Evolutionary conservation across 1,140 invertebrate genomes (phyloP), one percentile per base, ranked within the genome.

Genomic region (Magallana gigas): DNA sequence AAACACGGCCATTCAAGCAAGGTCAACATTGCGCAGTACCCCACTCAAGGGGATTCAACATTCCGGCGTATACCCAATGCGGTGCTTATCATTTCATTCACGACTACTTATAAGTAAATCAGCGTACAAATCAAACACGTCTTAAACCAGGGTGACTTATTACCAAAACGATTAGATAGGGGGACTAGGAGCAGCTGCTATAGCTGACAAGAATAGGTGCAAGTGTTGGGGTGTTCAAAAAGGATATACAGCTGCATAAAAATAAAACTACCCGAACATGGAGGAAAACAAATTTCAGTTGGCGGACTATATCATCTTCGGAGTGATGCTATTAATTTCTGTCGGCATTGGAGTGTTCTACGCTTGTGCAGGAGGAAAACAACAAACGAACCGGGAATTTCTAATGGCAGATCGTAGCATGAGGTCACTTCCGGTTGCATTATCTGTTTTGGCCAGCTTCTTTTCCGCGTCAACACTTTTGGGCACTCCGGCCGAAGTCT

Each of bases 311-410:
- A 58, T 88, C 8, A 86, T 91, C 8, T 92, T 92, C 83, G 89
- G 85, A 5, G 97, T 81, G 23, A 89, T 91, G 84, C 83, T 93
- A 58, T 6, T 90, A 7, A 85, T 93, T 81, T 93, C 92, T 0
- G 96, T 96, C 85, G 91, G 68, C 18, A 97, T 98, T 86, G 97
- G 97, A 0, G 95, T 97, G 0, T 98, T 97, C 93, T 97, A 97
- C 92, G 95, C 96, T 87, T 97, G 98, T 91, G 97, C 96, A 29
- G 98, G 96, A 23, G 97, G 97, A 0, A 97, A 96, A 93, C 98
- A 99, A 94, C 97, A 96, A 94, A 98, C 97, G 5, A 97, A 96
- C 59, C 96, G 96, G 86, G 97, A 98, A 91, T 98, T 97, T 92
- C 94, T 98, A 8, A 95, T 97, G 59, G 97, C 97, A 0, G 97